A percentile compares a stretch with the other conserved stretches of the same genome.
These are phyloP conservation scores for Tetragonula clypearis DNA, from an alignment of 1,140 invertebrate genomes.

Conservation along the genomic window DNA sequence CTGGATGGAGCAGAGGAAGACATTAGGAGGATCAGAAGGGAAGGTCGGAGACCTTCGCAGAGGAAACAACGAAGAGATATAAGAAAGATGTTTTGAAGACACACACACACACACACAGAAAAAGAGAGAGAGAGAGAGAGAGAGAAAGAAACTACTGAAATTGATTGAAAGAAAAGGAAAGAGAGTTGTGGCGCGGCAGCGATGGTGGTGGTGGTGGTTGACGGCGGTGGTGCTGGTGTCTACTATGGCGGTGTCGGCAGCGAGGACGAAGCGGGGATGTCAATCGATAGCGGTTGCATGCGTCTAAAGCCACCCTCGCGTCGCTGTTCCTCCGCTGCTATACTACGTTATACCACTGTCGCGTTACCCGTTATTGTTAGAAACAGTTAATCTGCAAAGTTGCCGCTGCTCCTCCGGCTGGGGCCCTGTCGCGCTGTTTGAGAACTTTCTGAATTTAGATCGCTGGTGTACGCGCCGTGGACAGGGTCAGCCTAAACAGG, in stretches of 20 bases:
- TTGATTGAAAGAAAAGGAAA: slow-evolving; percentile 64
- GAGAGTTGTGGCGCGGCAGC: slow-evolving; percentile 35
- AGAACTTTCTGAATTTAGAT: slow-evolving; percentile 54
- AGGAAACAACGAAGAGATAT: not conserved
- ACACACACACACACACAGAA: no score
- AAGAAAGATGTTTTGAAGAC: slow-evolving; percentile 3
- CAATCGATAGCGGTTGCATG: slow-evolving; percentile 73
- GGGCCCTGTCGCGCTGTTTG: slow-evolving; percentile 23
- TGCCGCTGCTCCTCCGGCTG: slow-evolving; percentile 10
- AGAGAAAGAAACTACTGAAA: slow-evolving; percentile 42
- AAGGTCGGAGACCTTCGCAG: not conserved
- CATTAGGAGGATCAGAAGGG: not conserved
- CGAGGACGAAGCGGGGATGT: slow-evolving; percentile 61
- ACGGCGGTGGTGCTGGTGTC: slow-evolving; percentile 28
- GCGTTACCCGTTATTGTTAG: slow-evolving; percentile 46
- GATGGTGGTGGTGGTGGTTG: slow-evolving; percentile 27
- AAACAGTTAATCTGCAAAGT: slow-evolving; percentile 63
- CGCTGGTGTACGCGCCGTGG: not conserved
- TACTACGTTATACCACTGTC: slow-evolving; percentile 12
- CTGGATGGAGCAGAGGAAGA: not conserved
- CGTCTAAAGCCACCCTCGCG: slow-evolving; percentile 61
- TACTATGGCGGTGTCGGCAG: slow-evolving; percentile 36
- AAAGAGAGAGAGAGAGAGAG: slow-evolving; percentile 1
- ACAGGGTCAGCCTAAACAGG: not conserved
- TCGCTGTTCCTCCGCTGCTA: slow-evolving; percentile 8